Evolutionary conservation across 2,888 invertebrate species (phyloP).

Genomic region (Plebejus argus): DNA sequence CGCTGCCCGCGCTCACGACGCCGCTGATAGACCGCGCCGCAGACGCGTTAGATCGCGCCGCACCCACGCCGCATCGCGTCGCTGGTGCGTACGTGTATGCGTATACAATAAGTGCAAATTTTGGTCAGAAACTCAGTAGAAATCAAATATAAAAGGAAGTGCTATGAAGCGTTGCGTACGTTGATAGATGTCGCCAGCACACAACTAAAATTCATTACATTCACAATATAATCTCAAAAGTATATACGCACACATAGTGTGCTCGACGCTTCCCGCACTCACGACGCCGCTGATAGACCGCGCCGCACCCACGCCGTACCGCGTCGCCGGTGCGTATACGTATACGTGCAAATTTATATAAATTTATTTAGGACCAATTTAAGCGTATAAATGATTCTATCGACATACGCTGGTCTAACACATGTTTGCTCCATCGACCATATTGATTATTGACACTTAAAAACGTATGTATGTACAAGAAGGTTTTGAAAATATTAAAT

Average conservation of each 20-base stretch:
- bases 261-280: slow-evolving; percentile 96
- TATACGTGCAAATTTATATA: not conserved
- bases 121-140: not conserved
- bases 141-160: not conserved
- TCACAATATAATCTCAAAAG: too few species aligned
- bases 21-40: slow-evolving; percentile 95
- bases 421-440: too few species aligned
- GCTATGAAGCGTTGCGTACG: too few species aligned
- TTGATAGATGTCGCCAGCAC: too few species aligned
- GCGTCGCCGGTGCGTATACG: slow-evolving; percentile 82
- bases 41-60: slow-evolving; percentile 92
- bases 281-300: slow-evolving; percentile 96
- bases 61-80: slow-evolving; percentile 93
- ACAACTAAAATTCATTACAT: too few species aligned
- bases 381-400: too few species aligned
- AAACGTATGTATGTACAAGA: too few species aligned
- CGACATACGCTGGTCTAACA: too few species aligned
- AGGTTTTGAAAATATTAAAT: too few species aligned
- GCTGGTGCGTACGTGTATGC: slow-evolving; percentile 69
- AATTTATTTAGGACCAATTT: too few species aligned
- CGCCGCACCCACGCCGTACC: slow-evolving; percentile 93
- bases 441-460: too few species aligned
- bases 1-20: slow-evolving; percentile 96
- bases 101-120: not conserved
- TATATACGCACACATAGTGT: slow-evolving; percentile 72